Percentiles rank a stretch among this genome's conserved stretches.
Evolutionary conservation across 1,140 invertebrate genomes (phyloP).

Genomic region (Calosoma granatense): DNA sequence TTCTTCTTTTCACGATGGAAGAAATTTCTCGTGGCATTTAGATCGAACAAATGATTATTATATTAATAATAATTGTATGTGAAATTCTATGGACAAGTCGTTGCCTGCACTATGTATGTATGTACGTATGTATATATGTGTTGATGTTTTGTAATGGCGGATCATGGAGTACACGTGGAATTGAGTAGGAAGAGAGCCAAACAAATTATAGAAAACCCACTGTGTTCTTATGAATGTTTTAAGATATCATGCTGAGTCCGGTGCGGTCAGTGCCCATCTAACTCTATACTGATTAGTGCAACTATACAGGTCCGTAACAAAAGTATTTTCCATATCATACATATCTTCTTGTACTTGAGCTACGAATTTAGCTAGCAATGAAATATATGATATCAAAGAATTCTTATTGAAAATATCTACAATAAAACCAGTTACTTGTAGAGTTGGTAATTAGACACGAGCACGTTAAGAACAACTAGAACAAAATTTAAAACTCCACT

Average conservation of each 20-base stretch:
- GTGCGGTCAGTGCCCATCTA: not conserved
- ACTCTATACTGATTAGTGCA: not conserved
- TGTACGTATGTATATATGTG: not conserved
- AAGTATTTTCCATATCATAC: no score
- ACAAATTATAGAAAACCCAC: not conserved
- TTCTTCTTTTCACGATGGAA: no score
- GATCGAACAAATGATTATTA: no score
- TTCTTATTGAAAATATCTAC: no score
- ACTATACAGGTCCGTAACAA: not conserved
- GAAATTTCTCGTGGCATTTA: no score
- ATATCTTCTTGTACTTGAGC: no score
- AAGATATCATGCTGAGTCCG: not conserved
- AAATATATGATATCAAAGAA: no score
- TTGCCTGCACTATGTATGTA: not conserved
- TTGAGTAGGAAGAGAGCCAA: not conserved
- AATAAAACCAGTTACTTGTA: no score
- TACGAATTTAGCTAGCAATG: no score
- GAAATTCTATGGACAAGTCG: not conserved
- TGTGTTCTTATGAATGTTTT: not conserved
- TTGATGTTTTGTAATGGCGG: not conserved
- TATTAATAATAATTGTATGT: not conserved
- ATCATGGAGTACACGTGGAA: not conserved
- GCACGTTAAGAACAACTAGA: no score
- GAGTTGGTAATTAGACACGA: no score
- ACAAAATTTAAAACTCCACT: no score